These are phyloP conservation scores for Ochropleura leucogaster DNA, from an alignment of 2,888 invertebrate species.

Conservation along the genomic window DNA sequence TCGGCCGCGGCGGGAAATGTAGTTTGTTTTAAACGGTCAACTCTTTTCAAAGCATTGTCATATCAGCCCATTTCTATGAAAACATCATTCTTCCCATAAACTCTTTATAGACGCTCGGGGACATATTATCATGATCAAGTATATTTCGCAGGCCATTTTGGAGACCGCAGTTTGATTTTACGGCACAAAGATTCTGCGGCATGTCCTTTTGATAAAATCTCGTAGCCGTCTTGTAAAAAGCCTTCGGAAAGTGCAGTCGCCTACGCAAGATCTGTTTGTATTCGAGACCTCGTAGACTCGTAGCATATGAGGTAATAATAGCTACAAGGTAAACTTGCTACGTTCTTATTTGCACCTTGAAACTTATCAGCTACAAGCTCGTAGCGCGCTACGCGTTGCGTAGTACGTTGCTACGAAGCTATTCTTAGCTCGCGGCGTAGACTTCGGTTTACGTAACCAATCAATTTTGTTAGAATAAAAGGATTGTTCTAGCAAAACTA, in stretches of 20 bases:
- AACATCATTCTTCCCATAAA: constrained; percentile 29
- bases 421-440: constrained; percentile 51
- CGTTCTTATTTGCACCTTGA: constrained; percentile 50
- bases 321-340: constrained; percentile 47
- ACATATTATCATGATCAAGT: constrained; percentile 46
- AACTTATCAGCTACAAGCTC: constrained; percentile 54
- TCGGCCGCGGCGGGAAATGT: constrained; percentile 46
- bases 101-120: constrained; percentile 20
- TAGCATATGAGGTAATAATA: constrained; percentile 43
- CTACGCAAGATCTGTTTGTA: constrained; percentile 27
- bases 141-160: constrained; percentile 43
- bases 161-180: constrained; percentile 48
- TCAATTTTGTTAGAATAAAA: constrained; percentile 37
- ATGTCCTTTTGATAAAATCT: constrained; percentile 45
- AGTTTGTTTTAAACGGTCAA: constrained; percentile 24
- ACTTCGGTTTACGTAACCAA: constrained; percentile 52
- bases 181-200: constrained; percentile 29
- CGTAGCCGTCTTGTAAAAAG: constrained; percentile 4
- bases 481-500: constrained; percentile 12
- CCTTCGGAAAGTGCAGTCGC: constrained; percentile 27
- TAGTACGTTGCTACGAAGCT: constrained; percentile 59
- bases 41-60: background rate
- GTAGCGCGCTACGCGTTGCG: constrained; percentile 58
- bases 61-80: constrained; percentile 20
- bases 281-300: constrained; percentile 37